Evolutionary conservation across 2,113 vertebrate genomes (phyloP), one percentile per base, ranked within the genome.

Genomic region (Gopherus flavomarginatus): DNA sequence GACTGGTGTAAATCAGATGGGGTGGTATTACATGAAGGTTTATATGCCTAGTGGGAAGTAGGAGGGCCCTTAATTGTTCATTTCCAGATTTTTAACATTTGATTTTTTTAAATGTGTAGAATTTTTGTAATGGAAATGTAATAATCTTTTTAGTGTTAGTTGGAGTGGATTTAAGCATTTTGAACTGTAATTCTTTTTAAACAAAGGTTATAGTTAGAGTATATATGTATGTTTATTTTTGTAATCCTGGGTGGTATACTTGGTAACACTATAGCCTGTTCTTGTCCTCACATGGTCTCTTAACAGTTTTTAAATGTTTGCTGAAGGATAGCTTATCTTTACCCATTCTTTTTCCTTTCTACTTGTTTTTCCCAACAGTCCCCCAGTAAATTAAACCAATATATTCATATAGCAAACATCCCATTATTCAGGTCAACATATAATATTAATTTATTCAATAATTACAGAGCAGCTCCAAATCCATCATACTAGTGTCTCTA

Each of bases 181-280:
- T 62, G 16, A 62, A 62, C 14, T 94, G 19, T 83, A 42, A 90
- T 96, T 81, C 90, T 50, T 26, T 96, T 89, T 69, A 95, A 92
- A 77, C 88, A 27, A 24, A 80, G n/a, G 42, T 59, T 95, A 79
- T 91, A 87, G 90, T 92, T 93, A 85, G 49, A 89, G 62, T 52
- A 56, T 47, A 53, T 83, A 87, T 77, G 92, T 77, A 49, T 8
- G 82, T 42, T 8, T 86, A 79, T 50, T 4, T 35, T 88, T 90
- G 80, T 59, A 94, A 49, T 86, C 86, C 87, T 42, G 85, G 65
- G 57, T 91, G 91, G 85, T n/a, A 89, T 57, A 65, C 92, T 81
- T 86, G 84, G 62, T 9, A 16, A 8, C 62, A n/a, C 16, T 19
- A n/a, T 35, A 69, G 29, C 35, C 35, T n/a, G 16, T 69, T 69